A percentile compares a stretch with the other conserved stretches of the same genome.
Evolutionary conservation across 2,113 vertebrate species (phyloP).

Genomic region (Rhea pennata): DNA sequence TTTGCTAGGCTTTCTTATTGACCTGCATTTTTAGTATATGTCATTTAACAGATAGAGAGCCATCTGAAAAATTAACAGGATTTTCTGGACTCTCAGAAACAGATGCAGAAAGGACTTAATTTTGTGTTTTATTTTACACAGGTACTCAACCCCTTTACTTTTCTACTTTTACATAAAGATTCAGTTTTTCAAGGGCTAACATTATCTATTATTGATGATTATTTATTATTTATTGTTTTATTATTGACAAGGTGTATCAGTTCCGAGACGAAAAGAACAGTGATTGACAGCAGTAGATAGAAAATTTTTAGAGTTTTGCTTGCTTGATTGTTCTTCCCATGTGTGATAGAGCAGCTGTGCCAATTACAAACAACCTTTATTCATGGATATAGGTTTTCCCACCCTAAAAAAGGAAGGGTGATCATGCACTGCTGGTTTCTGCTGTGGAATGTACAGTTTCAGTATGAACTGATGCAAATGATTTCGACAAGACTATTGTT

Average conservation of each 20-base stretch:
- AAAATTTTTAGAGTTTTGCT: not conserved
- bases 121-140: not conserved
- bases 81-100: not conserved
- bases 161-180: not conserved
- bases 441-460: not conserved
- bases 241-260: not conserved
- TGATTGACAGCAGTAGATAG: not conserved
- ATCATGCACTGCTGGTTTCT: not conserved
- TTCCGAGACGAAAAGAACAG: not conserved
- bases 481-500: not conserved
- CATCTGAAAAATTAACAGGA: not conserved
- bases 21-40: not conserved
- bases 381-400: not conserved
- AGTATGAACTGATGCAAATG: not conserved
- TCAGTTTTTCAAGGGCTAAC: not conserved
- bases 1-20: not conserved
- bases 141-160: not conserved
- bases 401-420: not conserved
- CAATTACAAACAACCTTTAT: not conserved
- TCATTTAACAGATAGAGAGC: not conserved
- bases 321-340: not conserved
- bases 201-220: not conserved
- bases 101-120: not conserved
- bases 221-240: not conserved
- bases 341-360: not conserved